A percentile compares a stretch with the other conserved stretches of the same genome.
Evolutionary conservation across 92 coral and sea anemone genomes (phyloP).

Genomic region (Parazoanthus atlanticus): DNA sequence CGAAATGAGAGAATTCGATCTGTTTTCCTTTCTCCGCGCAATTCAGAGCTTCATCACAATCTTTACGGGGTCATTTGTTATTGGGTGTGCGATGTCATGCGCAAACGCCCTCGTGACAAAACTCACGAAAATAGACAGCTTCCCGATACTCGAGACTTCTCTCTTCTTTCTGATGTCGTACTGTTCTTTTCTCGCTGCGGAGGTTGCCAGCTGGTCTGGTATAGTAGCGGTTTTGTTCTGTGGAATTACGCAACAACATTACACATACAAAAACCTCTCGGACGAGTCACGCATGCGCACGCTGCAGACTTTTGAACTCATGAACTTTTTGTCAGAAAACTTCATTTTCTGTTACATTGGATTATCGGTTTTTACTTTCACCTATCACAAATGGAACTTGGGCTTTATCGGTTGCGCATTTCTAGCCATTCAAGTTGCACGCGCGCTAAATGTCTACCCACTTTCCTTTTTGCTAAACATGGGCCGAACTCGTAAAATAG

Average conservation of each 20-base stretch:
- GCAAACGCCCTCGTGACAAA: slow-evolving; percentile 92
- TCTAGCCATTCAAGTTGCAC: slow-evolving; percentile 80
- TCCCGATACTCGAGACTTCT: slow-evolving; percentile 92
- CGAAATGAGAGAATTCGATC: slow-evolving; percentile 90
- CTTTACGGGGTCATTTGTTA: slow-evolving; percentile 87
- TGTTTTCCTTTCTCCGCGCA: slow-evolving; percentile 83
- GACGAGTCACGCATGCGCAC: slow-evolving; percentile 92
- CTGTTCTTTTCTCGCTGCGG: slow-evolving; percentile 92
- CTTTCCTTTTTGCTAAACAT: slow-evolving; percentile 80
- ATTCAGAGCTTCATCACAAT: slow-evolving; percentile 86
- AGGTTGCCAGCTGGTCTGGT: slow-evolving; percentile 97
- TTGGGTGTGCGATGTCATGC: slow-evolving; percentile 95
- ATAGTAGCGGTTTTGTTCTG: slow-evolving; percentile 96
- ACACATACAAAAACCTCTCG: slow-evolving; percentile 95
- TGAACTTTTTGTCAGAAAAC: slow-evolving; percentile 93
- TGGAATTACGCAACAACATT: slow-evolving; percentile 96
- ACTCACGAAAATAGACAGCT: slow-evolving; percentile 94
- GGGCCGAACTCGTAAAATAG: slow-evolving; percentile 92
- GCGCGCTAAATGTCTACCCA: slow-evolving; percentile 88
- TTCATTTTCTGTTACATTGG: slow-evolving; percentile 97
- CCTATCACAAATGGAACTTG: slow-evolving; percentile 92
- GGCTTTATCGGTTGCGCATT: slow-evolving; percentile 95
- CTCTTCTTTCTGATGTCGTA: slow-evolving; percentile 94
- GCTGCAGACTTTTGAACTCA: slow-evolving; percentile 84
- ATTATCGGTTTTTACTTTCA: slow-evolving; percentile 90